Conservation (phyloP, 2,888 invertebrate genomes). For the Oscheius onirici region DNA sequence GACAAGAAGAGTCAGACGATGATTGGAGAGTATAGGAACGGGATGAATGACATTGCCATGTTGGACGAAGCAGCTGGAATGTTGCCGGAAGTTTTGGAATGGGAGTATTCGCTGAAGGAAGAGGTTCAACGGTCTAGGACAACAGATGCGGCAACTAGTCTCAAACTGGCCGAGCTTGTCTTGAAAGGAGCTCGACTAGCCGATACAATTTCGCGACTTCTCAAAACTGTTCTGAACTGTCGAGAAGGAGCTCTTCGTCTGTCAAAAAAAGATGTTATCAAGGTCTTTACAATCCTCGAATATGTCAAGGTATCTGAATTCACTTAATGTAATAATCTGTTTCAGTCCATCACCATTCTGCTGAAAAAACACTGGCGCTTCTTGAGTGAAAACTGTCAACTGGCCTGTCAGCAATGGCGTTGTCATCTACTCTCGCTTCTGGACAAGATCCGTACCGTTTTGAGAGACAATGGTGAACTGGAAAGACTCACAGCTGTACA, state of each 20-base stretch:
- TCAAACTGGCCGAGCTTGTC: slow-evolving; percentile 34
- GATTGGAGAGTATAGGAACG: slow-evolving; percentile 3
- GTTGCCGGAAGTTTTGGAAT: slow-evolving; percentile 27
- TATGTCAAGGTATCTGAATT: slow-evolving; percentile 29
- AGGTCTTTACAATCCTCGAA: slow-evolving; percentile 53
- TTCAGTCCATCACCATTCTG: slow-evolving; percentile 23
- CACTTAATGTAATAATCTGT: neutral
- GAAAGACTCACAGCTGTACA: slow-evolving; percentile 29
- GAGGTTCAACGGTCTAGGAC: slow-evolving; percentile 21
- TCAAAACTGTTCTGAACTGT: slow-evolving; percentile 79
- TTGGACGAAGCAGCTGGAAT: slow-evolving; percentile 35
- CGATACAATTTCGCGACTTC: slow-evolving; percentile 78
- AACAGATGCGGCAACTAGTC: slow-evolving; percentile 36
- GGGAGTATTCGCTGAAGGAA: slow-evolving; percentile 24
- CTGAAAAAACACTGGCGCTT: slow-evolving; percentile 34
- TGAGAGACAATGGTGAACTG: slow-evolving; percentile 57
- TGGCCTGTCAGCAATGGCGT: slow-evolving; percentile 47
- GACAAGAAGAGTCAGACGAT: slow-evolving; percentile 39
- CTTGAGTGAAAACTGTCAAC: slow-evolving; percentile 24
- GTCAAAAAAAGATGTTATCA: slow-evolving; percentile 41
- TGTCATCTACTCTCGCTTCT: slow-evolving; percentile 60
- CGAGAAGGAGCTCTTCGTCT: slow-evolving; percentile 74
- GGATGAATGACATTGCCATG: slow-evolving; percentile 27
- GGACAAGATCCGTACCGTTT: slow-evolving; percentile 71
- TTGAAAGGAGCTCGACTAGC: slow-evolving; percentile 79